These are phyloP conservation scores for Arrhopalites spinosus DNA, from an alignment of 2,888 invertebrate species.

Conservation along the genomic window DNA sequence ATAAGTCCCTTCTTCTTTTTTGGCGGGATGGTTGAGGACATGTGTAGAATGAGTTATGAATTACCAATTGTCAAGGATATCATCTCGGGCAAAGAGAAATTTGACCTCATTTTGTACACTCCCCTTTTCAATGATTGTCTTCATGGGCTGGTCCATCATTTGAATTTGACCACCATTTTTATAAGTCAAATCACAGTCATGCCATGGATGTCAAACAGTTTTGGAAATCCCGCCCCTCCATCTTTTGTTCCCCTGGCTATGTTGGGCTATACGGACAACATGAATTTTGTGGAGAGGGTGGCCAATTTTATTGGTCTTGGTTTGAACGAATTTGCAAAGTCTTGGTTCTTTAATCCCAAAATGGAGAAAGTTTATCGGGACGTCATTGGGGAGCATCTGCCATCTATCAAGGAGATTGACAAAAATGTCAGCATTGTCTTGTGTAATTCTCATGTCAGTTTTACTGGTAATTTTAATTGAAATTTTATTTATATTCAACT, in stretches of 20 bases:
- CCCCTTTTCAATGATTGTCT: conserved; percentile 26
- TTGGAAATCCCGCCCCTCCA: conserved; percentile 26
- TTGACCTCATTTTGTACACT: conserved; percentile 4
- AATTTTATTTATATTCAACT: too few species aligned
- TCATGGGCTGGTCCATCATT: conserved; percentile 14
- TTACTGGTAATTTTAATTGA: too few species aligned
- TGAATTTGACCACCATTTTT: conserved; percentile 19
- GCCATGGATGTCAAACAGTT: not conserved
- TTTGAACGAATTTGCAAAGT: not conserved
- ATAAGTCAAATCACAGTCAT: not conserved
- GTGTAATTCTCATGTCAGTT: conserved; percentile 53
- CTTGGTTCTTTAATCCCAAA: conserved; percentile 7
- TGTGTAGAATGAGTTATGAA: not conserved
- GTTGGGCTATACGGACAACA: conserved; percentile 20
- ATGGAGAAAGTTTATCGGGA: conserved; percentile 27
- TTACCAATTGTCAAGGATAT: not conserved
- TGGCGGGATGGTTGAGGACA: not conserved
- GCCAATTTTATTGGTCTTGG: not conserved
- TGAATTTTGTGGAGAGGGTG: conserved; percentile 34
- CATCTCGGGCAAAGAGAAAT: not conserved
- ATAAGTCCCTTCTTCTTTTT: not conserved
- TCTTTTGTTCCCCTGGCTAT: conserved; percentile 29
- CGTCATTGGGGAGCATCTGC: conserved; percentile 33
- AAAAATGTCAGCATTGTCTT: conserved; percentile 54
- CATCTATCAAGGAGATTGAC: conserved; percentile 51